Percentiles rank a stretch among this genome's conserved stretches.
Evolutionary conservation across 2,888 invertebrate species (phyloP).

Genomic region (Nemurella pictetii): DNA sequence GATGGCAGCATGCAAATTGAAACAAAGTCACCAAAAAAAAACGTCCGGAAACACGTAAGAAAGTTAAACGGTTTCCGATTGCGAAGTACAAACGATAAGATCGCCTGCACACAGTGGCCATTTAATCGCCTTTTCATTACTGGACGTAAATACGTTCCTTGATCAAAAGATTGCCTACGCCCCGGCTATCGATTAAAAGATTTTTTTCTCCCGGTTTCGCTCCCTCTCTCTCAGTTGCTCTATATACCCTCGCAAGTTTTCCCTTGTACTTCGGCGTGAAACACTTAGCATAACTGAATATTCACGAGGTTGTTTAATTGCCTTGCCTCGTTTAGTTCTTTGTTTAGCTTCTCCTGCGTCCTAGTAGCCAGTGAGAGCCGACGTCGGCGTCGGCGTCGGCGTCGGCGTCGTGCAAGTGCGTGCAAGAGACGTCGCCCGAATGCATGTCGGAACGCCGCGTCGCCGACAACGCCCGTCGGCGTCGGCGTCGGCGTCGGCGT

Average conservation of each 20-base stretch:
- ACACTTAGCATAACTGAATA: constrained; percentile 36
- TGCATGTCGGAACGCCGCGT: not conserved
- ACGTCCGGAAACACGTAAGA: not conserved
- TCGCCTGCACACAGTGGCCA: not conserved
- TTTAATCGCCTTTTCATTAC: not conserved
- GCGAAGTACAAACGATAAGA: not conserved
- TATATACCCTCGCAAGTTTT: not conserved
- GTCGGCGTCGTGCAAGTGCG: not conserved
- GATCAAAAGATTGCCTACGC: not conserved
- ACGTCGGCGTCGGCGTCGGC: not conserved
- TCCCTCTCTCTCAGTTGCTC: too few relatives aligned
- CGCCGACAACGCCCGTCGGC: not conserved
- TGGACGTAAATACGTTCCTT: not conserved
- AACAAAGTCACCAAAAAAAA: not conserved
- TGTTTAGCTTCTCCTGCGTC: not conserved
- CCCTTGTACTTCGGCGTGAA: constrained; percentile 28
- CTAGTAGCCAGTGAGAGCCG: not conserved
- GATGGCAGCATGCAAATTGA: not conserved
- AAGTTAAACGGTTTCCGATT: not conserved
- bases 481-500: not conserved
- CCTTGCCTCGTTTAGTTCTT: constrained; percentile 19
- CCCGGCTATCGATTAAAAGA: not conserved
- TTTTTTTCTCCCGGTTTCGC: not conserved
- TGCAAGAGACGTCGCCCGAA: not conserved
- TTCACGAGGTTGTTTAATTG: constrained; percentile 31